Conservation (phyloP, 2,888 invertebrate species). For the Pristionchus exspectatus region DNA sequence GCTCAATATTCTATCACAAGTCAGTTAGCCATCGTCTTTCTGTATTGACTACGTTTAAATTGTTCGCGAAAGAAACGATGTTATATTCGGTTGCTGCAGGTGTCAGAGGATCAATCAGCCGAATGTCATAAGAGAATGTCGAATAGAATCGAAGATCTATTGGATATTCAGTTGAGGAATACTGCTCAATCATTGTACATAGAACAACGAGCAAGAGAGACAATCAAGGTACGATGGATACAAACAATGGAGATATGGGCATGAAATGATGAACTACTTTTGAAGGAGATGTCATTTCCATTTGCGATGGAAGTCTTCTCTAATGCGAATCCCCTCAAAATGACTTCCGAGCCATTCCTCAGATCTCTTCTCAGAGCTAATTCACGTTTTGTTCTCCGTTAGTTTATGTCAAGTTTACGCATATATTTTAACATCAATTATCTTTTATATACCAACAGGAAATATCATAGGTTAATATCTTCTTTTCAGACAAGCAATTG, state of each 20-base stretch:
- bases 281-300: conserved; percentile 47
- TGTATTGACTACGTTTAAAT: too few relatives aligned
- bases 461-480: neutral
- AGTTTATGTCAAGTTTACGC: neutral
- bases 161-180: conserved; percentile 70
- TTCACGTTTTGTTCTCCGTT: conserved; percentile 59
- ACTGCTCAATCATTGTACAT: conserved; percentile 70
- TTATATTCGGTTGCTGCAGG: conserved; percentile 55
- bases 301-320: conserved; percentile 36
- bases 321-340: neutral
- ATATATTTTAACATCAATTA: neutral
- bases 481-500: conserved; percentile 51
- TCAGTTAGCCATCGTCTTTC: conserved; percentile 34
- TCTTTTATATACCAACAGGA: neutral
- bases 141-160: conserved; percentile 71
- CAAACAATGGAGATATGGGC: neutral
- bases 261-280: conserved; percentile 58
- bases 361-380: conserved; percentile 70
- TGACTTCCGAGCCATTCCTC: conserved; percentile 75
- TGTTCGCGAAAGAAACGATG: neutral
- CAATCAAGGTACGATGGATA: conserved; percentile 59
- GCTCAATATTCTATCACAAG: conserved; percentile 79
- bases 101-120: conserved; percentile 70
- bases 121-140: conserved; percentile 66
- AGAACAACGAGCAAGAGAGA: conserved; percentile 68